phyloP scores from a whole-genome alignment of 2,113 vertebrate species.

The Sturnira hondurensis region DNA sequence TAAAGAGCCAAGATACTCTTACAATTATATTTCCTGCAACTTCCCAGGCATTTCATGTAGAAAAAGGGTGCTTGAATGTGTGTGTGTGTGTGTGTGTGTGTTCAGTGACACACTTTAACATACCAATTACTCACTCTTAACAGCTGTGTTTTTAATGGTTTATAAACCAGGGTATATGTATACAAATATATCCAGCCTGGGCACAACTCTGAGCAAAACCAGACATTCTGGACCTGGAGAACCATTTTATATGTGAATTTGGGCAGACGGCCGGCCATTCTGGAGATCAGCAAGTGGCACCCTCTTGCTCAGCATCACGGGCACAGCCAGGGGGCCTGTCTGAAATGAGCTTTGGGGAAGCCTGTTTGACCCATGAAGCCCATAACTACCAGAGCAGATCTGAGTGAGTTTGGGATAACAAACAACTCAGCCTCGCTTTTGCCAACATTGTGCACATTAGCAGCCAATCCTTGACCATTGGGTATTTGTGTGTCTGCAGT shows the following conservation, averaged over 20 bases:
- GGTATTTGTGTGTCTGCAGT: fast-evolving
- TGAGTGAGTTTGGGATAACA: background rate
- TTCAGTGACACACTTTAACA: background rate
- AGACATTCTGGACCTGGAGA: background rate
- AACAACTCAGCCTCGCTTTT: background rate
- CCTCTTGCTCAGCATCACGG: fast-evolving
- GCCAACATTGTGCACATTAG: fast-evolving
- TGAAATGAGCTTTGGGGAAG: background rate
- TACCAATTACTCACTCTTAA: background rate
- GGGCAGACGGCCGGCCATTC: background rate
- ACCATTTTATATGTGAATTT: background rate
- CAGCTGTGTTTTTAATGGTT: background rate
- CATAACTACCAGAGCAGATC: background rate
- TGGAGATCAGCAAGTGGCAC: background rate
- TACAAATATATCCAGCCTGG: background rate
- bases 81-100: no score
- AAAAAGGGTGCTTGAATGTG: background rate
- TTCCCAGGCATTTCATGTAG: background rate
- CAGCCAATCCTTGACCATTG: fast-evolving
- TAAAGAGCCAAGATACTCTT: background rate
- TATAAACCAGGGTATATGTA: background rate
- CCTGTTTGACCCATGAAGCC: background rate
- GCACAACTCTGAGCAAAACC: background rate
- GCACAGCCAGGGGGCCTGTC: no score
- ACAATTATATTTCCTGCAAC: background rate